phyloP scores from a whole-genome alignment of 2,113 vertebrate species.

The Sebastes schlegelii region DNA sequence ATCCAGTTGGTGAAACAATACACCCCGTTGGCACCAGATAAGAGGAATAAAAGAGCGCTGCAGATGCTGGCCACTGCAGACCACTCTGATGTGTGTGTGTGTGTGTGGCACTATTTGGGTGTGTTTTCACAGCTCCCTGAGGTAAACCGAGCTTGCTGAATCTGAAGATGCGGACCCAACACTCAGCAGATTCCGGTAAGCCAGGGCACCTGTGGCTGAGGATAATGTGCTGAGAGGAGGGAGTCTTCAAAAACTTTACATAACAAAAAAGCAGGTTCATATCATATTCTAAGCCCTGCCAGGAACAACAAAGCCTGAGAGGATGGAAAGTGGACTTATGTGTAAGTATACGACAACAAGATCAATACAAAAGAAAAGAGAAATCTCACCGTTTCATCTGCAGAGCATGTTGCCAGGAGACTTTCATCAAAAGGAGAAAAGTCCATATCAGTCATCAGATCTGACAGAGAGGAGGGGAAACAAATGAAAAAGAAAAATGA shows the following conservation, averaged over 20 bases:
- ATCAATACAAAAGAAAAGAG: not conserved
- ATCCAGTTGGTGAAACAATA: constrained; percentile 12
- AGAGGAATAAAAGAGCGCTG: constrained; percentile 20
- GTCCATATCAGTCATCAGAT: constrained; percentile 92
- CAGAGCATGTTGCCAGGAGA: constrained; percentile 91
- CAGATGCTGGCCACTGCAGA: constrained; percentile 33
- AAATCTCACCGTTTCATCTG: constrained; percentile 88
- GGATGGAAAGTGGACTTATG: not conserved
- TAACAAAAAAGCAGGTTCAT: constrained; percentile 40
- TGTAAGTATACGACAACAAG: constrained; percentile 8
- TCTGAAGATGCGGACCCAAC: constrained; percentile 41
- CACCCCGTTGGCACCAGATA: constrained; percentile 24
- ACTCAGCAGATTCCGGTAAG: constrained; percentile 65
- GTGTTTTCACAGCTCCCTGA: constrained; percentile 40
- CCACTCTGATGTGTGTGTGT: not conserved
- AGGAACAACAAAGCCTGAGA: constrained; percentile 32
- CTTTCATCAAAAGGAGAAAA: constrained; percentile 95
- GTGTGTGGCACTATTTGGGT: constrained; percentile 27
- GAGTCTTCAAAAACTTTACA: constrained; percentile 46
- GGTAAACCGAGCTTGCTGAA: constrained; percentile 66
- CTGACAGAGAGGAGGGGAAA: constrained; percentile 76
- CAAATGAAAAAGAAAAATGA: constrained; percentile 13
- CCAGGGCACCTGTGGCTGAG: constrained; percentile 50
- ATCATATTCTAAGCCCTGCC: constrained; percentile 15
- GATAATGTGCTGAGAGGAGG: constrained; percentile 38